Conservation (phyloP, 2,113 vertebrate species). For the Sakesphorus luctuosus region DNA sequence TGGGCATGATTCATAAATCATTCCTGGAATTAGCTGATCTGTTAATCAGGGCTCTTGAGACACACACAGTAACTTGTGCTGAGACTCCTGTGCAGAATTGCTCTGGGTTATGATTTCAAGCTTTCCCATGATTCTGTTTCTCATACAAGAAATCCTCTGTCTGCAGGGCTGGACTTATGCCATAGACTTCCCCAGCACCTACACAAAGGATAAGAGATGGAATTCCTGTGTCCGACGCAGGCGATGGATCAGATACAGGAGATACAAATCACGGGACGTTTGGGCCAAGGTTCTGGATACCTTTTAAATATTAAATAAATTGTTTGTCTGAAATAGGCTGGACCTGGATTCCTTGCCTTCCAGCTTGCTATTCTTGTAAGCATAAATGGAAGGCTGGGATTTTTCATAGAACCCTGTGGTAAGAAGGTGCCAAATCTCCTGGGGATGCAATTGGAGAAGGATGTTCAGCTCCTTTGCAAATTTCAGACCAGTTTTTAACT, state of each 20-base stretch:
- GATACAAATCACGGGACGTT: slow-evolving; percentile 88
- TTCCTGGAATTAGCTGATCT: slow-evolving; percentile 31
- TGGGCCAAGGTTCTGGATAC: slow-evolving; percentile 87
- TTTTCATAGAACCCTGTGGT: background rate
- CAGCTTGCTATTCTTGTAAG: background rate
- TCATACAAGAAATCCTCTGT: slow-evolving; percentile 31
- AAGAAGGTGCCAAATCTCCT: background rate
- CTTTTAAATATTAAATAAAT: background rate
- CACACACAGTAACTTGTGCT: background rate
- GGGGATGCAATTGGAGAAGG: background rate
- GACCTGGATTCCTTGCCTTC: background rate
- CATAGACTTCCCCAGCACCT: slow-evolving; percentile 94
- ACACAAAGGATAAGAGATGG: slow-evolving; percentile 95
- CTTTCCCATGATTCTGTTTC: background rate
- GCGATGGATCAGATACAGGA: slow-evolving; percentile 93
- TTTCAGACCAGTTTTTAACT: background rate
- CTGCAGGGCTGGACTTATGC: slow-evolving; percentile 94
- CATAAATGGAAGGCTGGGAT: background rate
- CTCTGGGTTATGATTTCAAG: background rate
- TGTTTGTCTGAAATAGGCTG: background rate
- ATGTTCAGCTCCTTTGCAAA: background rate
- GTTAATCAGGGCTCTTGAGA: background rate
- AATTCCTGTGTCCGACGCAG: slow-evolving; percentile 96
- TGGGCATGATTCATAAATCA: background rate
- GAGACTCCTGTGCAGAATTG: background rate